phyloP scores from a whole-genome alignment of 2,888 invertebrate species.

The Drosophila longiperda region DNA sequence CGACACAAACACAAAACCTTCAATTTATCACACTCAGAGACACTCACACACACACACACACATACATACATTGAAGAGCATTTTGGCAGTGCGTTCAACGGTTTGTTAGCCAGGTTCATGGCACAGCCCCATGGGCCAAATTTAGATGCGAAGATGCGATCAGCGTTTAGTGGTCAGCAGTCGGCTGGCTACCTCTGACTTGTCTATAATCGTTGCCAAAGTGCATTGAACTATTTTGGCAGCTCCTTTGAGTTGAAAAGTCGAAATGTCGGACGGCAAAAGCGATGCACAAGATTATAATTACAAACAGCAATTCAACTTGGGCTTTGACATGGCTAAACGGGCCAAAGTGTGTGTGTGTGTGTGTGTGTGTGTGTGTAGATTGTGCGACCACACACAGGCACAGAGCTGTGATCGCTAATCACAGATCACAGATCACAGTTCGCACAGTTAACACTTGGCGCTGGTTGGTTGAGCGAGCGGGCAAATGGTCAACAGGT shows the following conservation, averaged over 20 bases:
- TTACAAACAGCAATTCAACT: slow-evolving; percentile 18
- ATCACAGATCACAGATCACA: slow-evolving; percentile 15
- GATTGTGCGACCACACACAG: slow-evolving; percentile 18
- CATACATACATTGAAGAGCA: slow-evolving; percentile 18
- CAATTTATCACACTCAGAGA: slow-evolving; percentile 7
- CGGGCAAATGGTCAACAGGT: slow-evolving; percentile 39
- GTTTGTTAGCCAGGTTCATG: slow-evolving; percentile 28
- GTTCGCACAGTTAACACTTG: slow-evolving; percentile 32
- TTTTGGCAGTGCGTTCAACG: slow-evolving; percentile 22
- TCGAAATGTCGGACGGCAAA: slow-evolving; percentile 32
- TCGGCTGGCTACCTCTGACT: slow-evolving; percentile 4
- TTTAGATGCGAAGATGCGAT: slow-evolving; percentile 19
- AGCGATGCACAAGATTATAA: slow-evolving; percentile 19
- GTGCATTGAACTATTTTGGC: slow-evolving; percentile 38
- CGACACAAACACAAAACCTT: slow-evolving; percentile 30
- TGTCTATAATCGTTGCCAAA: slow-evolving; percentile 16
- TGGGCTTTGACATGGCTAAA: slow-evolving; percentile 35
- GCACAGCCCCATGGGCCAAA: slow-evolving; percentile 10
- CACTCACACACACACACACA: not conserved
- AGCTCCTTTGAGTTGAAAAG: slow-evolving; percentile 25
- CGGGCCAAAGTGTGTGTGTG: not conserved
- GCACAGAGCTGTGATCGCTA: not conserved
- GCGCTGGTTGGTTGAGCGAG: slow-evolving; percentile 5
- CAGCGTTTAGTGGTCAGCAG: slow-evolving; percentile 3
- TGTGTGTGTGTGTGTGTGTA: not conserved